Percentiles rank a stretch among this genome's conserved stretches.
These are phyloP conservation scores for Mormyrus proboscirostris DNA, from an alignment of 2,797 vertebrate genomes.

Conservation along the genomic window DNA sequence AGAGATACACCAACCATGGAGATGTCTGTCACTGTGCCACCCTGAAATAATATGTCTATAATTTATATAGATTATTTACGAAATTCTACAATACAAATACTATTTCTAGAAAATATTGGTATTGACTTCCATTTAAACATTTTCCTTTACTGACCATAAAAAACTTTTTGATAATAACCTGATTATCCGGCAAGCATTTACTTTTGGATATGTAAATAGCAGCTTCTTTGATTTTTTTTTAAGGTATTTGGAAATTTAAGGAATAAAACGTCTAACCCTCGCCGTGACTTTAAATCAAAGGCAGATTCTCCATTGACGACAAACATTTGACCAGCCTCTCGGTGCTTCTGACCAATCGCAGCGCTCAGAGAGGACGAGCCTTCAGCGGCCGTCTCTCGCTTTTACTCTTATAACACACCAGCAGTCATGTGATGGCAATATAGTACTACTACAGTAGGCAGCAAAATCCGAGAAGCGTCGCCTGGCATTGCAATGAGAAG, in stretches of 20 bases:
- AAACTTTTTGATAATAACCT: not conserved
- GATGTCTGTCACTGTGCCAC: not conserved
- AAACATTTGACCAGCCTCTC: constrained; percentile 42
- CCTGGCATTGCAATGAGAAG: constrained; percentile 37
- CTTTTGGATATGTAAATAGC: not conserved
- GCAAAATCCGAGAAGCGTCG: constrained; percentile 7
- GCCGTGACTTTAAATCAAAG: not conserved
- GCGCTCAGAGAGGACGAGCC: constrained; percentile 73
- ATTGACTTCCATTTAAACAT: not conserved
- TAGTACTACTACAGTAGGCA: constrained; percentile 39
- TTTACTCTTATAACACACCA: constrained; percentile 35
- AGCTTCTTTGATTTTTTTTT: not conserved
- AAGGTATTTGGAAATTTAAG: not conserved
- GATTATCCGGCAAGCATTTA: not conserved
- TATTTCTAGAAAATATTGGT: not conserved
- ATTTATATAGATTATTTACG: not conserved
- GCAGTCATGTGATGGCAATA: constrained; percentile 60
- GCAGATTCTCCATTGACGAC: constrained; percentile 30
- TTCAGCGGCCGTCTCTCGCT: constrained; percentile 67
- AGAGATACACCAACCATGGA: not conserved
- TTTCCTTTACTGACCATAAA: not conserved
- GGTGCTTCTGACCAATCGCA: constrained; percentile 63
- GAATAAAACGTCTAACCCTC: not conserved
- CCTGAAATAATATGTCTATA: not conserved
- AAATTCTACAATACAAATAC: not conserved